Evolutionary conservation across 2,113 vertebrate species (phyloP).

Genomic region (Manacus vitellinus): DNA sequence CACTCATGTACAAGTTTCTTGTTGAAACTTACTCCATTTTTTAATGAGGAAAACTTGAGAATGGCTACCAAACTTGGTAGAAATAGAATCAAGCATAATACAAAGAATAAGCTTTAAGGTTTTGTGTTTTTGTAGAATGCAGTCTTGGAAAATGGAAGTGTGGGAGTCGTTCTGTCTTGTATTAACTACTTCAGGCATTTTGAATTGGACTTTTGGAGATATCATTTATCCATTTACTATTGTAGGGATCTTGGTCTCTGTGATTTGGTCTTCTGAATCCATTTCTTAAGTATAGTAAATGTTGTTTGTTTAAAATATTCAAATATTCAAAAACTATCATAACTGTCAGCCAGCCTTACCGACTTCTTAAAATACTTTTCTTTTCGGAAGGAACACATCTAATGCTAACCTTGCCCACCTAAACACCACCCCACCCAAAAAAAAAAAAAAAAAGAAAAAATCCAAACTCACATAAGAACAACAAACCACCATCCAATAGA

Average conservation of each 20-base stretch:
- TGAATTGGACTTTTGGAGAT: background rate
- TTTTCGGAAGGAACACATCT: background rate
- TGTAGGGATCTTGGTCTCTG: background rate
- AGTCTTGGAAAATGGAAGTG: background rate
- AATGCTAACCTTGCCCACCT: background rate
- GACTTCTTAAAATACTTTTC: background rate
- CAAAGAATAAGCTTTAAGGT: background rate
- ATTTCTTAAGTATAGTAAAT: background rate
- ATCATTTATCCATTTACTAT: background rate
- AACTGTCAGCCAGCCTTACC: background rate
- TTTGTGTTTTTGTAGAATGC: background rate
- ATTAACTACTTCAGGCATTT: background rate
- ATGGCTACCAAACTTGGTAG: background rate
- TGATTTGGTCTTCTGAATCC: background rate
- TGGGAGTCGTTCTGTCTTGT: background rate
- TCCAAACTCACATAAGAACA: background rate
- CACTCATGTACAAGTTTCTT: background rate
- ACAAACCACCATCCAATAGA: background rate
- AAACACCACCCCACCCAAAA: fast-evolving
- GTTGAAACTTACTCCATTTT: background rate
- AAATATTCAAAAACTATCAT: background rate
- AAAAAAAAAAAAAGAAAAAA: background rate
- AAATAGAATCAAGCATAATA: background rate
- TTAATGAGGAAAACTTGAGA: background rate
- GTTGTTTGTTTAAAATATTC: background rate